A percentile compares a stretch with the other conserved stretches of the same genome.
phyloP scores from a whole-genome alignment of 2,888 invertebrate genomes.

The Nebria salina region DNA sequence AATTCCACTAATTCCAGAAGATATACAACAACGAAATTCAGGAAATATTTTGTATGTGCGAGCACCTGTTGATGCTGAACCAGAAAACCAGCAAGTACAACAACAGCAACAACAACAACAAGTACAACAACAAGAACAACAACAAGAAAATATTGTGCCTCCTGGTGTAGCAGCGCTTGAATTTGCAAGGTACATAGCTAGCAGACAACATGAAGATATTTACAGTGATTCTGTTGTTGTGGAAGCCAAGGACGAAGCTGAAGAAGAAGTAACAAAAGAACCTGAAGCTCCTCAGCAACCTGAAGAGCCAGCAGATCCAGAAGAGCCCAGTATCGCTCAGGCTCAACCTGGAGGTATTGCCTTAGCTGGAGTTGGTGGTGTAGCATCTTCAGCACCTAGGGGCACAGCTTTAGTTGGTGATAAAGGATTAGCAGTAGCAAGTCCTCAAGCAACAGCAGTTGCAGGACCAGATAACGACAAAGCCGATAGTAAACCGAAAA shows the following conservation, averaged over 20 bases:
- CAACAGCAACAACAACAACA: constrained; percentile 20
- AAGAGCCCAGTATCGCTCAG: constrained; percentile 62
- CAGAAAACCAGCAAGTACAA: constrained; percentile 15
- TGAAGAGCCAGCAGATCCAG: constrained; percentile 51
- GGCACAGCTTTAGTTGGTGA: constrained; percentile 65
- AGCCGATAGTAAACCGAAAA: constrained; percentile 48
- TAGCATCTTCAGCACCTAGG: constrained; percentile 63
- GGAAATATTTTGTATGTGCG: constrained; percentile 30
- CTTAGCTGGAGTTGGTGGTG: constrained; percentile 64
- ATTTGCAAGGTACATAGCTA: constrained; percentile 44
- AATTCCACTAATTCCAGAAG: constrained; percentile 26
- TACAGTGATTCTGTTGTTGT: constrained; percentile 65
- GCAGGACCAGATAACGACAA: constrained; percentile 60
- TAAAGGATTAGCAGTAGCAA: constrained; percentile 63
- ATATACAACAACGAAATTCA: constrained; percentile 18
- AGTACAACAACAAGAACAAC: constrained; percentile 12
- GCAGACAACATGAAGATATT: constrained; percentile 56
- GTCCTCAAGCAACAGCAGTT: constrained; percentile 65
- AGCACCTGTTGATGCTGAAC: not conserved
- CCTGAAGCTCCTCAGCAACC: constrained; percentile 49
- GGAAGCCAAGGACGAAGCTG: constrained; percentile 62
- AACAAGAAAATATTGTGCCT: constrained; percentile 9
- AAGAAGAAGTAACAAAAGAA: constrained; percentile 56
- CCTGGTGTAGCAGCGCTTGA: constrained; percentile 41
- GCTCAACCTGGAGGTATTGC: constrained; percentile 65